Evolutionary conservation across 2,797 vertebrate species (phyloP).

Genomic region (Sebastes vulpes): DNA sequence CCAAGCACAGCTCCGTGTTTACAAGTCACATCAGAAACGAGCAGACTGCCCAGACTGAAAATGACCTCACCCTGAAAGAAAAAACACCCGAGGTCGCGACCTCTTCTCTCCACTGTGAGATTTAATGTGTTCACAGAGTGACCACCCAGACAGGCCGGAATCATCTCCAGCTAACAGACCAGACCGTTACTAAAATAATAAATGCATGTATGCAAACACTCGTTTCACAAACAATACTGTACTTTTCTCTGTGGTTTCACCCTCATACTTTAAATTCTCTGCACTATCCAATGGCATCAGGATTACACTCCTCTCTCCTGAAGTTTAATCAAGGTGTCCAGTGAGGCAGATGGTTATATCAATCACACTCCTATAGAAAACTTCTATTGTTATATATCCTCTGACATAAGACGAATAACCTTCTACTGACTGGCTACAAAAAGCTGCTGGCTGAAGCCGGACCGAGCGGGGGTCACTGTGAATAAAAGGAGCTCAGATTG

Average conservation of each 20-base stretch:
- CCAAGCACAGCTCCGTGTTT: neutral
- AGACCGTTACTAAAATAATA: neutral
- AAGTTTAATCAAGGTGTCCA: slow-evolving; percentile 55
- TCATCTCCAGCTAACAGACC: neutral
- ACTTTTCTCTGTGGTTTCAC: neutral
- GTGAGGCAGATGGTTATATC: slow-evolving; percentile 80
- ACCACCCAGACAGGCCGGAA: slow-evolving; percentile 53
- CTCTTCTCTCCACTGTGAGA: slow-evolving; percentile 49
- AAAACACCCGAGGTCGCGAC: slow-evolving; percentile 63
- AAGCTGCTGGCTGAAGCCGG: slow-evolving; percentile 38
- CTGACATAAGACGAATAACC: slow-evolving; percentile 77
- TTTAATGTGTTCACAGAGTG: slow-evolving; percentile 36
- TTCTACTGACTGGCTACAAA: slow-evolving; percentile 54
- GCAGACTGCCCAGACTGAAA: slow-evolving; percentile 27
- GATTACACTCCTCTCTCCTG: slow-evolving; percentile 15
- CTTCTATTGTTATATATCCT: slow-evolving; percentile 59
- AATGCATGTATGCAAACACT: neutral
- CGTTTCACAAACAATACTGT: neutral
- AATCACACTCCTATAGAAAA: slow-evolving; percentile 62
- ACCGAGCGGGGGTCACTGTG: slow-evolving; percentile 45
- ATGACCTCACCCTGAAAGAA: slow-evolving; percentile 61
- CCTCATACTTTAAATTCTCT: neutral
- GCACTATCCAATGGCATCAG: neutral
- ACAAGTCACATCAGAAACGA: slow-evolving; percentile 26
- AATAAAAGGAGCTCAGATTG: slow-evolving; percentile 72